Conservation (phyloP, 2,113 vertebrate genomes). For the Azemiops feae region DNA sequence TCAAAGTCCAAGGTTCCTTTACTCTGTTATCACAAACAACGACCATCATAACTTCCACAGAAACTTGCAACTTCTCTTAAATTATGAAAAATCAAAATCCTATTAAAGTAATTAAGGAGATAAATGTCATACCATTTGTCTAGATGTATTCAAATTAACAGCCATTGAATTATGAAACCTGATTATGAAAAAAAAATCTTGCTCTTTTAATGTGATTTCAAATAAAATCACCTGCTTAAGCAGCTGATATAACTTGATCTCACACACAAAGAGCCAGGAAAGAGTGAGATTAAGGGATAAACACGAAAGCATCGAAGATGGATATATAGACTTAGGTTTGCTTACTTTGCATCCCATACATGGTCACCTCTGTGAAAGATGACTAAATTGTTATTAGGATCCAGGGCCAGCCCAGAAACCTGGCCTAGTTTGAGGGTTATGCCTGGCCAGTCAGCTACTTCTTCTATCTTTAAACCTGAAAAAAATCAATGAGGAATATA, state of each 20-base stretch:
- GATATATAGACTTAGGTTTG: background rate
- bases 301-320: background rate
- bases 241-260: background rate
- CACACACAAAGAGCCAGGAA: background rate
- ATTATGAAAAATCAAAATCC: background rate
- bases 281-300: background rate
- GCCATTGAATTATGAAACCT: background rate
- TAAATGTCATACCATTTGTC: background rate
- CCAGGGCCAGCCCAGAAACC: constrained; percentile 90
- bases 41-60: background rate
- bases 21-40: background rate
- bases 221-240: background rate
- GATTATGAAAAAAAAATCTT: background rate
- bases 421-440: constrained; percentile 84
- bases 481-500: constrained; percentile 15
- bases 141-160: background rate
- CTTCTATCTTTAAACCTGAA: constrained; percentile 84
- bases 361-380: constrained; percentile 95
- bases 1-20: background rate
- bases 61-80: background rate
- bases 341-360: constrained; percentile 88
- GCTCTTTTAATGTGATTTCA: background rate
- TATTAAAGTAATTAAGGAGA: background rate
- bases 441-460: constrained; percentile 82
- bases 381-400: constrained; percentile 84